Conservation (phyloP, 2,888 invertebrate genomes). For the Pecten maximus region DNA sequence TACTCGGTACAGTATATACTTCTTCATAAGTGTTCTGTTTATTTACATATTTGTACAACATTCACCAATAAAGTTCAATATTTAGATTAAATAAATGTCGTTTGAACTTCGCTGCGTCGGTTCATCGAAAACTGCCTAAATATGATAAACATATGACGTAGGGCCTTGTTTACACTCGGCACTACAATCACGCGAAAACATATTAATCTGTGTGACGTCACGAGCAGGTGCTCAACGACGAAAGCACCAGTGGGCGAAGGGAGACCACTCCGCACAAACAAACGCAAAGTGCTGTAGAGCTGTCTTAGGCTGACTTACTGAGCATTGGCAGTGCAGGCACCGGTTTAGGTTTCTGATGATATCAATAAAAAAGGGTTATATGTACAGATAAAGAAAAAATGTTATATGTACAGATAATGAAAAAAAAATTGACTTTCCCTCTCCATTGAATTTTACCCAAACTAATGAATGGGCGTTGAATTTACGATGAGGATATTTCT, state of each 20-base stretch:
- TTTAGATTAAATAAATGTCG: not conserved
- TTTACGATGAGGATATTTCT: too few species aligned
- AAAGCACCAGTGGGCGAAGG: not conserved
- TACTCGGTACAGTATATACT: not conserved
- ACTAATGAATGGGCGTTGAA: too few species aligned
- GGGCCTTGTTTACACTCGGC: not conserved
- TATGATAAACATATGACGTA: constrained; percentile 15
- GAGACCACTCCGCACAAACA: constrained; percentile 10
- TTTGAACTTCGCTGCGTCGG: not conserved
- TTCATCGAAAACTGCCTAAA: not conserved
- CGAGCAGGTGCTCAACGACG: not conserved
- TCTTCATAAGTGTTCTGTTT: constrained; percentile 16
- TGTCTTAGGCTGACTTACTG: too few species aligned
- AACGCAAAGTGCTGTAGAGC: too few species aligned
- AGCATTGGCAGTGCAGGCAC: too few species aligned
- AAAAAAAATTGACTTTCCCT: too few species aligned
- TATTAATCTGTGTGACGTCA: not conserved
- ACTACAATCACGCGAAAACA: not conserved
- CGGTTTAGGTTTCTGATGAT: too few species aligned
- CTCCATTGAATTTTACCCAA: too few species aligned
- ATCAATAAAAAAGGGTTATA: too few species aligned
- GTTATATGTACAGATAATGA: too few species aligned
- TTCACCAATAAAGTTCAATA: constrained; percentile 13
- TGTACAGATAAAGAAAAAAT: too few species aligned
- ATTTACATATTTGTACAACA: not conserved